phyloP scores from a whole-genome alignment of 92 coral and sea anemone genomes.

The Zoanthus sociatus region DNA sequence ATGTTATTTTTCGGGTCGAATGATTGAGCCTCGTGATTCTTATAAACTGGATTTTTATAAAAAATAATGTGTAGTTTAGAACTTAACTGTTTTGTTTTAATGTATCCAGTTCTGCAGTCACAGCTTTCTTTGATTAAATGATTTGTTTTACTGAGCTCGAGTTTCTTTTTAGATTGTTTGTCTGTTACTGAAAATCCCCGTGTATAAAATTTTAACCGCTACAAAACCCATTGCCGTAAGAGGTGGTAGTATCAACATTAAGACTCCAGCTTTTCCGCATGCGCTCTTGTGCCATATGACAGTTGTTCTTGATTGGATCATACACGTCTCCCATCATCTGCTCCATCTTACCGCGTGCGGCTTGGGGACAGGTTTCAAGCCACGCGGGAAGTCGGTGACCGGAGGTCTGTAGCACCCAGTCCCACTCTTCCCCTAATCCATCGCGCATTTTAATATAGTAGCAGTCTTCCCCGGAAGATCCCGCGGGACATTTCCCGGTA shows the following conservation, averaged over 20 bases:
- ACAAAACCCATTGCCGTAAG: conserved; percentile 5
- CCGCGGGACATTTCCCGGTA: conserved; percentile 39
- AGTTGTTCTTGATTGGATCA: conserved; percentile 61
- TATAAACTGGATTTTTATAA: too few relatives aligned
- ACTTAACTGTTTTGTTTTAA: too few relatives aligned
- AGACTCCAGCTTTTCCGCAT: conserved; percentile 62
- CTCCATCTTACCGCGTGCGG: conserved; percentile 69
- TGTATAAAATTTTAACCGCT: not conserved
- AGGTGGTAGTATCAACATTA: conserved; percentile 18
- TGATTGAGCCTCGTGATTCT: too few relatives aligned
- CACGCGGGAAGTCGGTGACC: conserved; percentile 51
- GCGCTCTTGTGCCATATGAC: conserved; percentile 66
- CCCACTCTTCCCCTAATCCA: conserved; percentile 27
- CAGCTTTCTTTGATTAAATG: too few relatives aligned
- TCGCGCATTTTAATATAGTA: conserved; percentile 40
- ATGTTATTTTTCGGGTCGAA: too few relatives aligned
- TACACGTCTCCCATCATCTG: conserved; percentile 59
- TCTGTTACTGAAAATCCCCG: too few relatives aligned
- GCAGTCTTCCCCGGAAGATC: conserved; percentile 42
- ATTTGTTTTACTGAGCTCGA: too few relatives aligned
- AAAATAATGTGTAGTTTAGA: too few relatives aligned
- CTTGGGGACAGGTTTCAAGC: conserved; percentile 46
- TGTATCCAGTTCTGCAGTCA: too few relatives aligned
- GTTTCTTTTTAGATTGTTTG: too few relatives aligned
- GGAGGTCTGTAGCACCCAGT: conserved; percentile 55